Conservation (phyloP, 2,888 invertebrate species). For the Lagria hirta region DNA sequence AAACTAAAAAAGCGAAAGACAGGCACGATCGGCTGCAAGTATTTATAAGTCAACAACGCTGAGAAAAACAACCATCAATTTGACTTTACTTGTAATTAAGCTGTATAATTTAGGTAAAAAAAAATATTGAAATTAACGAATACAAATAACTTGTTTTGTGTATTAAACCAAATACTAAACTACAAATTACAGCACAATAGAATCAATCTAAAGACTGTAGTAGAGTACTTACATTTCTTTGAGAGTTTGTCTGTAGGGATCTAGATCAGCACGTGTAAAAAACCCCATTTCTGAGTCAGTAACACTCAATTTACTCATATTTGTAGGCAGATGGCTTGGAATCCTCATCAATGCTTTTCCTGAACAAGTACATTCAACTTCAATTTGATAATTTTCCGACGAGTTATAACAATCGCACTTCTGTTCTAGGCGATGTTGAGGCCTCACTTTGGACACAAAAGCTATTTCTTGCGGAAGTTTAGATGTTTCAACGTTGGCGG, state of each 20-base stretch:
- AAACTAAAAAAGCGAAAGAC: too few species aligned
- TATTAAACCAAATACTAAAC: conserved; percentile 1
- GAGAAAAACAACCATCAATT: too few species aligned
- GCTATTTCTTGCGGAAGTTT: conserved; percentile 15
- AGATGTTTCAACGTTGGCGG: conserved; percentile 2
- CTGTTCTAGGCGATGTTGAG: conserved; percentile 7
- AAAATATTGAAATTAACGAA: too few species aligned
- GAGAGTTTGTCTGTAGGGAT: conserved; percentile 47
- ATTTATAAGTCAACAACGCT: too few species aligned
- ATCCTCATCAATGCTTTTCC: conserved; percentile 43
- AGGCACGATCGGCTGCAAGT: too few species aligned
- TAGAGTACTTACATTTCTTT: conserved; percentile 52
- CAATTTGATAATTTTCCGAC: conserved; percentile 32
- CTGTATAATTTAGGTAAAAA: too few species aligned
- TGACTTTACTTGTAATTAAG: too few species aligned
- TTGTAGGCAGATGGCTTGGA: conserved; percentile 43
- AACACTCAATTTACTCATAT: conserved; percentile 45
- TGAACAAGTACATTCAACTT: conserved; percentile 45
- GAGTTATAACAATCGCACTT: conserved; percentile 43
- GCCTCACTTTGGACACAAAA: conserved; percentile 23
- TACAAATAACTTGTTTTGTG: not conserved
- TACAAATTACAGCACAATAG: too few species aligned
- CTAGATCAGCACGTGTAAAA: conserved; percentile 43
- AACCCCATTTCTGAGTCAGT: conserved; percentile 47
- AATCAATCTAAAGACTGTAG: not conserved